phyloP scores from a whole-genome alignment of 2,113 vertebrate genomes.

The Pelodiscus sinensis region DNA sequence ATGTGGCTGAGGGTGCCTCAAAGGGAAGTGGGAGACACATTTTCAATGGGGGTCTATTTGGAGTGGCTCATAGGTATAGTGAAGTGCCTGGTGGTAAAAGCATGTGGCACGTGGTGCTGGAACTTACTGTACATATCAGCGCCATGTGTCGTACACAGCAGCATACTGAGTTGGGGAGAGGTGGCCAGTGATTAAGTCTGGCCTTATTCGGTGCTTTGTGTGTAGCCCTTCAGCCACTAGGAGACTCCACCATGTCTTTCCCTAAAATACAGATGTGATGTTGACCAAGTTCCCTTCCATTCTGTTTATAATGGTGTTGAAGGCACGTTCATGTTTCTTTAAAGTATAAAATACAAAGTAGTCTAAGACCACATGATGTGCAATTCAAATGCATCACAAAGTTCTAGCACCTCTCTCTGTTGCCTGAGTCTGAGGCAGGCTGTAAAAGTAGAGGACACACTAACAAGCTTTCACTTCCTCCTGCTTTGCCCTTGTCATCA shows the following conservation, averaged over 20 bases:
- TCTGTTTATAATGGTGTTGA: conserved; percentile 34
- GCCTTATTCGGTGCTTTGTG: conserved; percentile 61
- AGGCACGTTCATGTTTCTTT: conserved; percentile 49
- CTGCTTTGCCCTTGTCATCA: neutral
- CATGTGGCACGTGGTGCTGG: conserved; percentile 25
- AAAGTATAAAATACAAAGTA: conserved; percentile 43
- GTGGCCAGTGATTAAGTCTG: conserved; percentile 22
- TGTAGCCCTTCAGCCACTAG: conserved; percentile 59
- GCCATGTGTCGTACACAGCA: conserved; percentile 37
- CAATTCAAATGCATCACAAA: conserved; percentile 20
- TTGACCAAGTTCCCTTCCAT: conserved; percentile 31
- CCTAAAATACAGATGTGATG: conserved; percentile 31
- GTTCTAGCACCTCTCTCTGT: neutral
- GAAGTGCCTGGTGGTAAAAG: neutral
- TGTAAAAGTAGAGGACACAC: neutral
- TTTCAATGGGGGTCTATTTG: conserved; percentile 64
- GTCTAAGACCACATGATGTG: neutral
- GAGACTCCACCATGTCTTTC: neutral
- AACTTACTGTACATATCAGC: neutral
- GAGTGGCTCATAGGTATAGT: conserved; percentile 60
- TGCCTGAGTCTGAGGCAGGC: neutral
- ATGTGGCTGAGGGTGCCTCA: too few species aligned
- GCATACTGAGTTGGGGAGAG: neutral
- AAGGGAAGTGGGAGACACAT: neutral
- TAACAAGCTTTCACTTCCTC: neutral